Percentiles rank a stretch among this genome's conserved stretches.
phyloP scores from a whole-genome alignment of 2,113 vertebrate species.

The Taurulus bubalis region DNA sequence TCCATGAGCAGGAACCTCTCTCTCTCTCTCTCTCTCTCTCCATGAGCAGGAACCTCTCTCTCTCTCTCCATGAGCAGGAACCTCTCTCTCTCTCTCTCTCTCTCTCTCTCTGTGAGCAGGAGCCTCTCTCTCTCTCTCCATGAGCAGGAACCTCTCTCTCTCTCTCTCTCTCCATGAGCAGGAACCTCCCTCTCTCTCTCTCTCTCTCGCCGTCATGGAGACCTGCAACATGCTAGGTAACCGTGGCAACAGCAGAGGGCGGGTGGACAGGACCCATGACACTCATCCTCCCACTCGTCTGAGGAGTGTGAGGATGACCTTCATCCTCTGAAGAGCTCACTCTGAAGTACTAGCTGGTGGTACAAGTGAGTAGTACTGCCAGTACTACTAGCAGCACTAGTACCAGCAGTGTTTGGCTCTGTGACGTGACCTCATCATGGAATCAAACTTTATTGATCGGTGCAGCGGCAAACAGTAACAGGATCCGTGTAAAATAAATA shows the following conservation, averaged over 20 bases:
- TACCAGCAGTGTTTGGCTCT: too few species aligned
- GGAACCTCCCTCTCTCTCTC: too few species aligned
- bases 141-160: too few species aligned
- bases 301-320: slow-evolving; percentile 67
- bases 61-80: too few species aligned
- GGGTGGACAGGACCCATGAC: slow-evolving; percentile 63
- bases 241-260: slow-evolving; percentile 60
- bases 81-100: too few species aligned
- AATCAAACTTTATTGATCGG: slow-evolving; percentile 76
- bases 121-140: too few species aligned
- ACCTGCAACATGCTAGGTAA: slow-evolving; percentile 89
- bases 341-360: not conserved
- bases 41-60: too few species aligned
- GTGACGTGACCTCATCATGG: slow-evolving; percentile 31
- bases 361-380: not conserved
- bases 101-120: too few species aligned
- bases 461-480: slow-evolving; percentile 65
- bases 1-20: too few species aligned
- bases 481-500: slow-evolving; percentile 23
- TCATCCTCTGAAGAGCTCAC: not conserved
- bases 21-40: too few species aligned
- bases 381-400: too few species aligned
- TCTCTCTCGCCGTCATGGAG: slow-evolving; percentile 82
- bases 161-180: too few species aligned
- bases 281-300: slow-evolving; percentile 73